Base-by-base conservation (phyloP, 2,113 vertebrate genomes). In the Scolopax mira region DNA sequence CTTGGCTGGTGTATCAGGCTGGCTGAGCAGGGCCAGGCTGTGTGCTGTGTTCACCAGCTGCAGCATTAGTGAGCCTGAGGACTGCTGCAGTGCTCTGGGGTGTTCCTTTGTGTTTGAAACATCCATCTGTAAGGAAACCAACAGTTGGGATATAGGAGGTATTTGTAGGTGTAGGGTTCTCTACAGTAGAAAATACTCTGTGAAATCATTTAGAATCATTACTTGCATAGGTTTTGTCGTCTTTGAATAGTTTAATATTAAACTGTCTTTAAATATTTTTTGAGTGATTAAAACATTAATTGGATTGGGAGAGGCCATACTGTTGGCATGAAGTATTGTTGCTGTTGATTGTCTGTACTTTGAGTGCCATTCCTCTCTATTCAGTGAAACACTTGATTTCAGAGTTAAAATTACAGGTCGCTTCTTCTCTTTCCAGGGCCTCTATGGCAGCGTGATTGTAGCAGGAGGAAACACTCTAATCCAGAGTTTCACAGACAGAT, bases 381-480 rank as follows among this genome's bases (percentile, higher is more conserved):
- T 49, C 27, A 79, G 25, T 61, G 41, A 57, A 81, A 81, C 11
- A 41, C 25, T 72, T 64, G 30, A 77, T 91, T 79, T 48, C n/a
- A n/a, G 52, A 86, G n/a, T n/a, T 89, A 57, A 80, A 39, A 54
- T 5, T 82, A 37, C n/a, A 54, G 11, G 12, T 62, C 90, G 49
- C 37, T 66, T 96, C 42, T 78, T 95, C 75, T 90, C 87, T 82
- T 93, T 86, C 52, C 60, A 99, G 99, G 99, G 99, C 88, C 98
- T 99, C 31, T 99, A 99, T 60, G 99, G 99, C 94, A 99, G 99
- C 25, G 99, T 99, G 79, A 99, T 99, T 81, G 99, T 99, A 92
- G 99, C 99, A 4, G 99, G 99, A 94, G 99, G 99, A 96, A 99
- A 99, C 98, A 99, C 99, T 2, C 98, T 99, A 70, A 98, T 99